A percentile compares a stretch with the other conserved stretches of the same genome.
phyloP scores from a whole-genome alignment of 2,113 vertebrate species.

The Ursus arctos region DNA sequence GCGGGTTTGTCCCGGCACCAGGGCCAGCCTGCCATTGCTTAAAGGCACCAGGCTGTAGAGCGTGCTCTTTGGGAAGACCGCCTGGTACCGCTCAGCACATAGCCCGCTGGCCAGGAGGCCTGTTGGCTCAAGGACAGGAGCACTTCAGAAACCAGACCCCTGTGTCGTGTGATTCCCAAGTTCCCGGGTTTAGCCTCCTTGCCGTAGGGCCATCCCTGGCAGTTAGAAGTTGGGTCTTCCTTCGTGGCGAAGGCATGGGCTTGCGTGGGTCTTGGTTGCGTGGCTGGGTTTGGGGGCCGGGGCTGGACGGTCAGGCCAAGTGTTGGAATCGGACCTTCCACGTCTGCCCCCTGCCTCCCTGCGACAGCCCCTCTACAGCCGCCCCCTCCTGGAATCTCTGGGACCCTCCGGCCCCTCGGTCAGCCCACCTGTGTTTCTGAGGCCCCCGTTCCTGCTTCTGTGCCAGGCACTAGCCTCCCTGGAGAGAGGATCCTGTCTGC shows the following conservation, averaged over 20 bases:
- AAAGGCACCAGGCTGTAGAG: neutral
- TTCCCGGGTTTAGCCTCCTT: neutral
- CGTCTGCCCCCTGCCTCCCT: neutral
- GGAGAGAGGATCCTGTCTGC: neutral
- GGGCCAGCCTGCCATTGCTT: neutral
- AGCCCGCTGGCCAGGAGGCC: fast-evolving
- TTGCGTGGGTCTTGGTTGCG: fast-evolving
- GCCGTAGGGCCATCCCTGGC: fast-evolving
- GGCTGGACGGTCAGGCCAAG: neutral
- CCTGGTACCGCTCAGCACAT: neutral
- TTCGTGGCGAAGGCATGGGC: neutral
- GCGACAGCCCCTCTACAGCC: neutral
- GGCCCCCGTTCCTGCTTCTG: fast-evolving
- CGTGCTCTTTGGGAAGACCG: fast-evolving
- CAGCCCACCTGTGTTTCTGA: neutral
- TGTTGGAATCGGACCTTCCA: neutral
- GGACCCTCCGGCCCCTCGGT: neutral
- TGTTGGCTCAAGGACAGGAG: neutral
- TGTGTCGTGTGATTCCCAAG: fast-evolving
- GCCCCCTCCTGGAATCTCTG: fast-evolving
- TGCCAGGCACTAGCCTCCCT: neutral
- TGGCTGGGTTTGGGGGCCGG: neutral
- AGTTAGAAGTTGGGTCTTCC: neutral
- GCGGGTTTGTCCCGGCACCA: neutral
- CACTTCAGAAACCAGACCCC: fast-evolving